A percentile compares a stretch with the other conserved stretches of the same genome.
phyloP scores from a whole-genome alignment of 2,113 vertebrate species.

The Petrocephalus microphthalmus region DNA sequence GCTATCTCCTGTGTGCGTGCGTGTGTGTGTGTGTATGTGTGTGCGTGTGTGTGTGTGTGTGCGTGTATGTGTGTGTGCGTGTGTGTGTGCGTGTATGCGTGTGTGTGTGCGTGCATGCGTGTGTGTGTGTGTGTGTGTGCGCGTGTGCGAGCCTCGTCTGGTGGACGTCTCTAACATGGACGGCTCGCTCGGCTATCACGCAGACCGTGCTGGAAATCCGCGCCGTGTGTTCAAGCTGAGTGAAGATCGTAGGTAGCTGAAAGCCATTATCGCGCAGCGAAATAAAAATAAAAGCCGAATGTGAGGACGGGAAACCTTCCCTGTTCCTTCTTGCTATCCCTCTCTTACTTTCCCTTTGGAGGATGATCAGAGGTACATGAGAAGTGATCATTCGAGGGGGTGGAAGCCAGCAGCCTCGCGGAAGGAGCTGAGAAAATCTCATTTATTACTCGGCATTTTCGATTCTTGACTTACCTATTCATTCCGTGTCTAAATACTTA shows the following conservation, averaged over 20 bases:
- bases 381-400: constrained; percentile 14
- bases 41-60: background rate
- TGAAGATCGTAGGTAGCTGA: constrained; percentile 26
- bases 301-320: constrained; percentile 1
- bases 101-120: background rate
- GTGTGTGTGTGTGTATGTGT: background rate
- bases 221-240: constrained; percentile 5
- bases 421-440: background rate
- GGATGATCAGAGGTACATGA: constrained; percentile 18
- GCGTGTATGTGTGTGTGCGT: background rate
- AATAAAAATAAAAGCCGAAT: constrained; percentile 16
- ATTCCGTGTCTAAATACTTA: background rate
- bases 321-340: constrained; percentile 12
- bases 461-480: background rate
- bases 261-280: constrained; percentile 25
- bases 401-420: constrained; percentile 7
- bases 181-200: constrained; percentile 10
- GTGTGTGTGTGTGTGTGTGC: background rate
- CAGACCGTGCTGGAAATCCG: background rate
- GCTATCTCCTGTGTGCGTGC: background rate
- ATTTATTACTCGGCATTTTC: background rate
- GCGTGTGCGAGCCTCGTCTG: background rate
- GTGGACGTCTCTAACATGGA: constrained; percentile 15
- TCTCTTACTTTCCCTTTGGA: constrained; percentile 1
- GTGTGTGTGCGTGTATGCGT: background rate